Evolutionary conservation across 2,113 vertebrate species (phyloP).

Genomic region (Ammodytes dubius): DNA sequence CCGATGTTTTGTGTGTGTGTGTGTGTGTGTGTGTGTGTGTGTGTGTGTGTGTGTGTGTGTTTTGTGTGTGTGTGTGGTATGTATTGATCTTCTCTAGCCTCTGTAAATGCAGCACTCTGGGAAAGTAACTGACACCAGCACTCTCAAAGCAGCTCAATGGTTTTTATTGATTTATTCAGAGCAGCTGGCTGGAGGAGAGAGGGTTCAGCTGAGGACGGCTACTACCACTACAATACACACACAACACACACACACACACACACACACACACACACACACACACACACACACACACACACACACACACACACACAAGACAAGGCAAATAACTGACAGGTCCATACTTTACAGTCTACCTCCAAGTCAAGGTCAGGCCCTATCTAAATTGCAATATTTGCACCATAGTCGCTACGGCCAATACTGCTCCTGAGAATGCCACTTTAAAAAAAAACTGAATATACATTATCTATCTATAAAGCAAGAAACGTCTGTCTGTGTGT

Average conservation of each 20-base stretch:
- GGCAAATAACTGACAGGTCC: not conserved
- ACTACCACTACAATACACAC: constrained; percentile 14
- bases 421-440: not conserved
- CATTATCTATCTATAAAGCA: too few species aligned
- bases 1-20: not conserved
- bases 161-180: constrained; percentile 73
- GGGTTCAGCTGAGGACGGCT: constrained; percentile 57
- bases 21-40: not conserved
- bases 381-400: too few species aligned
- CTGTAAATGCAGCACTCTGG: constrained; percentile 47
- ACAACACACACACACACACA: constrained; percentile 2
- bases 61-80: not conserved
- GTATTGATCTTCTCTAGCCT: constrained; percentile 43
- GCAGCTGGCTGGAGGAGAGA: constrained; percentile 45
- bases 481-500: too few species aligned
- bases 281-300: not conserved
- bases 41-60: not conserved
- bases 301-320: not conserved
- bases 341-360: too few species aligned
- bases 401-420: not conserved
- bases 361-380: too few species aligned
- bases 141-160: constrained; percentile 56
- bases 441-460: too few species aligned
- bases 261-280: not conserved
- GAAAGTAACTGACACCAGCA: constrained; percentile 62